Evolutionary conservation across 1,140 invertebrate species (phyloP), one percentile per base, ranked within the genome.

Genomic region (Cyclina sinensis): DNA sequence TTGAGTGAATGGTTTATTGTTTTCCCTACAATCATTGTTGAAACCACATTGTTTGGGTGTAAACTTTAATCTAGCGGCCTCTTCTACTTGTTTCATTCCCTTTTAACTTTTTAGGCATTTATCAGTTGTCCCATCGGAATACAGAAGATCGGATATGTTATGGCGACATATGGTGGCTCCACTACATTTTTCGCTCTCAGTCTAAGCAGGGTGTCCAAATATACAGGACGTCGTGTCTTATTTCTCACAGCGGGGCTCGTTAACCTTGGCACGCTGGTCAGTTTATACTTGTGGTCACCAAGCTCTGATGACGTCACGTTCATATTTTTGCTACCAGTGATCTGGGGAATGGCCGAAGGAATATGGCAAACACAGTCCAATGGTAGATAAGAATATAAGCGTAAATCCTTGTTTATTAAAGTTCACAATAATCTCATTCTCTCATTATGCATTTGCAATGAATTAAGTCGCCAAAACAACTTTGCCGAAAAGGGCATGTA

Each of bases 281-380:
- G 90, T 16, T 57, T 94, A 27, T 90, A 88, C 62, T 51, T 98
- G 86, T 99, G 98, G 98, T 97, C 96, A 70, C 98, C 98, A 0
- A 97, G 97, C 93, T 97, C 98, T 0, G 97, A 97, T 12, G 97
- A 97, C 68, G 97, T 97, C 0, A 96, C 97, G 18, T 96, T 98
- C 9, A 99, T 99, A 96, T 99, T 98, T 95, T 97, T 98, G 35
- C 97, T 99, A 51, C 98, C 98, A 0, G 98, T 97, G 0, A 95
- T 99, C 0, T 99, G 98, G 99, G 99, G 99, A 39, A 97, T 99
- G 43, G 97, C 98, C 0, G 98, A 99, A 94, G 98, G 98, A 3
- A 98, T 99, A 0, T 99, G 98, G 98, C 98, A 99, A 94, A 99
- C 99, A 0, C 98, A 99, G 96, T 97, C 99, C 48, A 99, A 99